Conservation (phyloP, 1,140 invertebrate species). For the Drosophila elegans region DNA sequence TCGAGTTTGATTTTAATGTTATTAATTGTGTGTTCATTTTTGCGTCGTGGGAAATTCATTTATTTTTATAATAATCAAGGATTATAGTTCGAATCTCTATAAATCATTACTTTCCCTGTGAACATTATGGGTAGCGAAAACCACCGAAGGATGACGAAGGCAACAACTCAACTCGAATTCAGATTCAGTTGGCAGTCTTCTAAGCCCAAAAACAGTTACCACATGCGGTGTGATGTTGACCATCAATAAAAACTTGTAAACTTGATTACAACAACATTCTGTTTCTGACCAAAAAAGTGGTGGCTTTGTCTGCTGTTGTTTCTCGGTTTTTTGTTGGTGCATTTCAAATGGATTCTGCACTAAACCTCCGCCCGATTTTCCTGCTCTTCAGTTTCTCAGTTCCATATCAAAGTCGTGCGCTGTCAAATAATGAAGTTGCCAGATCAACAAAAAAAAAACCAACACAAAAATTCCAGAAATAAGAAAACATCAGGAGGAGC, state of each 20-base stretch:
- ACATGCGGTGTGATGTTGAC: constrained; percentile 55
- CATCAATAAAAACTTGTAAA: constrained; percentile 78
- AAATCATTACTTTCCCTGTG: not conserved
- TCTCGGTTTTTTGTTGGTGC: constrained; percentile 23
- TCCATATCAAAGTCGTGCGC: constrained; percentile 78
- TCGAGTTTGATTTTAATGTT: no score
- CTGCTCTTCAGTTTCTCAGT: constrained; percentile 22
- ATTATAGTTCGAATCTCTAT: no score
- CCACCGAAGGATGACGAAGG: constrained; percentile 1
- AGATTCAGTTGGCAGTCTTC: constrained; percentile 1
- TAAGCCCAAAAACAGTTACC: constrained; percentile 58
- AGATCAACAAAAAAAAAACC: constrained; percentile 70
- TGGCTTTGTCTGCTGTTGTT: constrained; percentile 30
- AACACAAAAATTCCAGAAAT: constrained; percentile 48
- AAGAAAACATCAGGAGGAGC: constrained; percentile 43
- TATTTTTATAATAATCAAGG: no score
- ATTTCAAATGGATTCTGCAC: constrained; percentile 54
- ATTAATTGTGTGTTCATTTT: no score
- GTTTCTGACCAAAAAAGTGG: constrained; percentile 40
- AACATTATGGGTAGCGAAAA: constrained; percentile 32
- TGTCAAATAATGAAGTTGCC: constrained; percentile 83
- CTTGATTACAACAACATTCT: constrained; percentile 75
- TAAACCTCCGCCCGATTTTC: constrained; percentile 5
- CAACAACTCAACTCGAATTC: constrained; percentile 26
- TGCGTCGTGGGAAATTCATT: no score